A percentile compares a stretch with the other conserved stretches of the same genome.
Conservation (phyloP, 2,888 invertebrate species). For the Cataglyphis cursor region DNA sequence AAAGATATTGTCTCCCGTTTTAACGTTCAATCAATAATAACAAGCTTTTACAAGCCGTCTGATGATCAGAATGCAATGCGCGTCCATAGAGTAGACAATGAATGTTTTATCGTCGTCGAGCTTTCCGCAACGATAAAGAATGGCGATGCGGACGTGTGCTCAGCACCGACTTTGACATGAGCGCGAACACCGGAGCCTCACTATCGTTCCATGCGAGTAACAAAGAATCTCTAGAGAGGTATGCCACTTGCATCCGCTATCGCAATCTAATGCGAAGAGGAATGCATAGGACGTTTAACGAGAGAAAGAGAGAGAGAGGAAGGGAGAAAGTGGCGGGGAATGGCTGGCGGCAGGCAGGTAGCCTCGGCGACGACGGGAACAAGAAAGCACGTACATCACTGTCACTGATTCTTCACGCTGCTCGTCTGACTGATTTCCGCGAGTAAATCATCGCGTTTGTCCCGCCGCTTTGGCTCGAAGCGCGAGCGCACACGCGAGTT, state of each 20-base stretch:
- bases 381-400: conserved; percentile 55
- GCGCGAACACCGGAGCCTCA: conserved; percentile 49
- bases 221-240: conserved; percentile 61
- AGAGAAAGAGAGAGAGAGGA: conserved; percentile 35
- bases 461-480: conserved; percentile 34
- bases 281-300: conserved; percentile 58
- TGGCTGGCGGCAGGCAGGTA: conserved; percentile 31
- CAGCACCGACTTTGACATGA: conserved; percentile 53
- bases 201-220: conserved; percentile 61
- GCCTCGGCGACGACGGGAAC: conserved; percentile 43
- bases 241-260: conserved; percentile 62
- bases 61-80: not conserved
- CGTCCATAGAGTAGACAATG: conserved; percentile 1
- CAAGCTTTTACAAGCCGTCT: not conserved
- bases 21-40: not conserved
- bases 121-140: conserved; percentile 2
- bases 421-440: conserved; percentile 55
- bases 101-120: conserved; percentile 10
- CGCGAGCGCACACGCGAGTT: not conserved
- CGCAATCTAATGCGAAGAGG: conserved; percentile 67
- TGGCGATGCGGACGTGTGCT: not conserved
- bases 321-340: conserved; percentile 47
- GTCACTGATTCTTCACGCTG: conserved; percentile 55
- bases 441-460: conserved; percentile 51
- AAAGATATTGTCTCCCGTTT: not conserved